These are phyloP conservation scores for Drosophila nikananu DNA, from an alignment of 1,140 invertebrate species.

Conservation along the genomic window DNA sequence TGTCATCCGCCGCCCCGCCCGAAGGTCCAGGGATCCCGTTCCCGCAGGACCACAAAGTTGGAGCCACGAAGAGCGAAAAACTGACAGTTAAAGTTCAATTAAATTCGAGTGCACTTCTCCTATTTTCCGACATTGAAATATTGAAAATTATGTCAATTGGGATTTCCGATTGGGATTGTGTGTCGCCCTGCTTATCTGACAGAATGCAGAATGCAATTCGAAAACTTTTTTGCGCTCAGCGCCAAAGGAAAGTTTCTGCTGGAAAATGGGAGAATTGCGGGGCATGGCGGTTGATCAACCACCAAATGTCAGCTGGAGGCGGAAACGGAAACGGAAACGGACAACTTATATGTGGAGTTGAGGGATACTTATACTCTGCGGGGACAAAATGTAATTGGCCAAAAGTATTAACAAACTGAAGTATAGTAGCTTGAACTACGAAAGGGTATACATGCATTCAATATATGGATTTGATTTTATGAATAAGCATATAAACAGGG, in stretches of 20 bases:
- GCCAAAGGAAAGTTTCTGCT: constrained; percentile 52
- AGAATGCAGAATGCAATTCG: constrained; percentile 78
- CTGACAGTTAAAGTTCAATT: constrained; percentile 78
- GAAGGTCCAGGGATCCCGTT: constrained; percentile 2
- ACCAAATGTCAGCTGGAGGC: constrained; percentile 60
- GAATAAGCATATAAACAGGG: neutral
- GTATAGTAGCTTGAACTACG: too few species aligned
- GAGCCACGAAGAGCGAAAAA: constrained; percentile 5
- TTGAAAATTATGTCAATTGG: constrained; percentile 66
- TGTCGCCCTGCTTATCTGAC: constrained; percentile 47
- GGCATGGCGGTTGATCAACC: constrained; percentile 58
- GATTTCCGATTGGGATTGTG: constrained; percentile 46
- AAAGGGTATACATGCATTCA: neutral
- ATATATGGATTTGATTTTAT: neutral
- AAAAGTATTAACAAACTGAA: neutral
- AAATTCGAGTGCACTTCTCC: constrained; percentile 57
- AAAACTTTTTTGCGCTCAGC: constrained; percentile 52
- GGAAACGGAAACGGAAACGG: constrained; percentile 6
- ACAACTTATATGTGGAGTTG: constrained; percentile 12
- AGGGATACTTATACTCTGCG: neutral
- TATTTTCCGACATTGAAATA: constrained; percentile 55
- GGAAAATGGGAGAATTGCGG: constrained; percentile 1
- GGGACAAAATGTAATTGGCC: constrained; percentile 16
- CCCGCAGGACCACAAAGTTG: neutral
- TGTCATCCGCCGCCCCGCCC: constrained; percentile 47